phyloP scores from a whole-genome alignment of 1,140 invertebrate species.

The Maconellicoccus hirsutus region DNA sequence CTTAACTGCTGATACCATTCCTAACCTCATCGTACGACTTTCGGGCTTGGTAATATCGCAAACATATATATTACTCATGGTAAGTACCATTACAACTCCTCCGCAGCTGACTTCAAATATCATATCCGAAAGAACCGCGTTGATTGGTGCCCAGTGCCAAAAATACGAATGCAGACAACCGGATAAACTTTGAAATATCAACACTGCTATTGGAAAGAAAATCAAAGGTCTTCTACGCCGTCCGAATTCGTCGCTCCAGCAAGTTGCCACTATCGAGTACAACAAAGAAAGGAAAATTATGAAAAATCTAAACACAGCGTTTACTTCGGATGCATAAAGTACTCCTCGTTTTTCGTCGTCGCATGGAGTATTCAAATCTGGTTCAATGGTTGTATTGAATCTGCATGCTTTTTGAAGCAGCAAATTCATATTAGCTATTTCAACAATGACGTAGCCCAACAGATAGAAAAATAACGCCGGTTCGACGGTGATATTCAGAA shows the following conservation, averaged over 20 bases:
- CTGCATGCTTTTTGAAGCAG: neutral
- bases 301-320: neutral
- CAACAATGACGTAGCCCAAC: neutral
- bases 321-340: neutral
- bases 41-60: neutral
- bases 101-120: neutral
- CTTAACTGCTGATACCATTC: neutral
- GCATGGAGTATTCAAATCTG: neutral
- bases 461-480: neutral
- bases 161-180: conserved; percentile 12
- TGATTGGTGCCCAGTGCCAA: neutral
- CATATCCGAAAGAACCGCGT: neutral
- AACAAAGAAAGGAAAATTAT: conserved; percentile 25
- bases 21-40: neutral
- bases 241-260: conserved; percentile 30
- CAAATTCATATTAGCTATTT: neutral
- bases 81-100: neutral
- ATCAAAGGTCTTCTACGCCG: conserved; percentile 37
- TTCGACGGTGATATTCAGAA: neutral
- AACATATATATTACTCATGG: neutral
- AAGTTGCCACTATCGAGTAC: conserved; percentile 30
- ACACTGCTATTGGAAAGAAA: conserved; percentile 33
- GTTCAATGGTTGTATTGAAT: neutral
- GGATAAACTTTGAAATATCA: conserved; percentile 24
- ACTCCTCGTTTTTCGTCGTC: neutral